Percentiles rank a stretch among this genome's conserved stretches.
These are phyloP conservation scores for Delia radicum DNA, from an alignment of 1,140 invertebrate species.

Conservation along the genomic window DNA sequence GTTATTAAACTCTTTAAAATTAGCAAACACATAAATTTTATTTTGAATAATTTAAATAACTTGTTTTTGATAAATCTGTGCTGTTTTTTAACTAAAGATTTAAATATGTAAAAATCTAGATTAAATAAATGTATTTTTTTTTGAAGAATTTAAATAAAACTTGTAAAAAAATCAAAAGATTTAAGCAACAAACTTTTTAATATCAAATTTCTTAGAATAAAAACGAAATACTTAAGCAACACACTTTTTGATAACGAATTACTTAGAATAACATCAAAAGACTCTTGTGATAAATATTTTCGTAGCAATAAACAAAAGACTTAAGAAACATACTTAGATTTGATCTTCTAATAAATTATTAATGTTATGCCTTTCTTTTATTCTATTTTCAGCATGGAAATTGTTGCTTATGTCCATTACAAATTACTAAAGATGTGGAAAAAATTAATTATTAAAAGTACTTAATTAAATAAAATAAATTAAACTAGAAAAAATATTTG, in stretches of 20 bases:
- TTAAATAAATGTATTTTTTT: not conserved
- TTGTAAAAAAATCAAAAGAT: not conserved
- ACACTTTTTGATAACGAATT: too few species aligned
- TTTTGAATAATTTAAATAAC: too few species aligned
- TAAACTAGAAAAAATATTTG: not conserved
- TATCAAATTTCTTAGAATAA: not conserved
- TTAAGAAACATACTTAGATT: not conserved
- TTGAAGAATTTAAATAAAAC: not conserved
- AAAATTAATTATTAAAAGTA: not conserved
- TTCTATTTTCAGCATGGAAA: slow-evolving; percentile 1
- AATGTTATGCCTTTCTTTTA: not conserved
- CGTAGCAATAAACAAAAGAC: not conserved
- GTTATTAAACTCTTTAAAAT: too few species aligned
- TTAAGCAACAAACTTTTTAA: not conserved
- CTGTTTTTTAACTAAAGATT: too few species aligned
- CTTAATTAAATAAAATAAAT: not conserved
- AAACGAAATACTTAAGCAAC: too few species aligned
- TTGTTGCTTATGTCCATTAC: not conserved
- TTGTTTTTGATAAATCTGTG: too few species aligned
- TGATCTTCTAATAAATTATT: not conserved
- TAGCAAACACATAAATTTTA: too few species aligned
- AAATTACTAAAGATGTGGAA: not conserved
- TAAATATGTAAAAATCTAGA: too few species aligned
- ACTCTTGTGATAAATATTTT: not conserved
- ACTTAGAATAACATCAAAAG: not conserved